phyloP scores from a whole-genome alignment of 2,797 vertebrate species.

The Paedocypris micromegethes region DNA sequence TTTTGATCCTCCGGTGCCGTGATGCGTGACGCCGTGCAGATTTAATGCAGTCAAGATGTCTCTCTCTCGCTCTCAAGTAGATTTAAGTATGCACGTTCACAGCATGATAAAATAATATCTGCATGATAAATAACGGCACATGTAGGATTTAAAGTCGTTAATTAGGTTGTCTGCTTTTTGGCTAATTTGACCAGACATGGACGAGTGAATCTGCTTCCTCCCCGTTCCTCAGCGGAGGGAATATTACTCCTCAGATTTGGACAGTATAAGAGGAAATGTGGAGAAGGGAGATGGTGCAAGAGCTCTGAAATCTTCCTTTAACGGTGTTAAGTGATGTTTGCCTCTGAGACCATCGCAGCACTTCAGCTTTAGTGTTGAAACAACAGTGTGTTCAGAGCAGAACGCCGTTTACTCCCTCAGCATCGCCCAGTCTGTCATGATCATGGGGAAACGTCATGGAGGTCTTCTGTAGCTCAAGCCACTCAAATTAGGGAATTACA shows the following conservation, averaged over 20 bases:
- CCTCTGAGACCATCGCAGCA: constrained; percentile 33
- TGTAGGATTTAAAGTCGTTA: too few species aligned
- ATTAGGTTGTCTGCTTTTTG: too few species aligned
- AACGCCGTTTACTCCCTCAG: too few species aligned
- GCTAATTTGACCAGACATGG: too few species aligned
- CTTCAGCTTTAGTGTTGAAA: constrained; percentile 35
- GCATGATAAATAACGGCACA: too few species aligned
- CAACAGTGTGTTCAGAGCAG: constrained; percentile 40
- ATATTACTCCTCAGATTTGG: constrained; percentile 19
- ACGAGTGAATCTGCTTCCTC: neutral
- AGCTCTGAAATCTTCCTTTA: constrained; percentile 41
- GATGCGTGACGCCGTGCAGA: constrained; percentile 22
- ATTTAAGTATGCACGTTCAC: too few species aligned
- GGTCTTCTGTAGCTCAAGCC: neutral
- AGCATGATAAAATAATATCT: too few species aligned
- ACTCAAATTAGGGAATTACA: too few species aligned
- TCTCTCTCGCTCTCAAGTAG: constrained; percentile 1
- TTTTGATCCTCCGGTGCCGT: constrained; percentile 19
- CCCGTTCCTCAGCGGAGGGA: neutral
- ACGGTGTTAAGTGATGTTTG: constrained; percentile 33
- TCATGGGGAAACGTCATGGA: constrained; percentile 37
- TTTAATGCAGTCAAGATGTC: constrained; percentile 46
- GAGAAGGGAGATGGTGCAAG: constrained; percentile 22
- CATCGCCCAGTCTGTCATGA: constrained; percentile 28
- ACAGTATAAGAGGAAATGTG: constrained; percentile 23